phyloP scores from a whole-genome alignment of 1,140 invertebrate species.

The Halesus radiatus region DNA sequence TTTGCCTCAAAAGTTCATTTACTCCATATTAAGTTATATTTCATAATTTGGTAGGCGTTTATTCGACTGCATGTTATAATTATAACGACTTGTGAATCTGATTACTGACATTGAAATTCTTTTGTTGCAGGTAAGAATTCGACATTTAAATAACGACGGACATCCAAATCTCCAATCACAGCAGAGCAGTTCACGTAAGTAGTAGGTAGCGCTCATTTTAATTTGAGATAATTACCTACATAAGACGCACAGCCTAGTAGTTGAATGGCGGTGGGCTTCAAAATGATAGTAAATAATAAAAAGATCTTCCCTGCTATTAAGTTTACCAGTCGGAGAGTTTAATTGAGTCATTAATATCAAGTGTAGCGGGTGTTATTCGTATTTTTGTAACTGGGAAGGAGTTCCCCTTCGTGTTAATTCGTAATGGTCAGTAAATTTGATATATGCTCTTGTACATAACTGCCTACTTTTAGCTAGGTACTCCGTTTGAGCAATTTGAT shows the following conservation, averaged over 20 bases:
- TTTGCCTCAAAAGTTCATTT: no score
- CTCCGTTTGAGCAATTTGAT: neutral
- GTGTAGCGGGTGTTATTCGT: constrained; percentile 18
- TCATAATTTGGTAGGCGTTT: no score
- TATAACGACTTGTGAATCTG: no score
- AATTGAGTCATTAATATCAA: constrained; percentile 25
- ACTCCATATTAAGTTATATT: no score
- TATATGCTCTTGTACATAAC: neutral
- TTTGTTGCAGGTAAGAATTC: constrained; percentile 17
- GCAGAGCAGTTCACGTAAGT: neutral
- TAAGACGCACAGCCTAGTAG: neutral
- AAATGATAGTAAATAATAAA: constrained; percentile 13
- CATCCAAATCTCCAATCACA: constrained; percentile 9
- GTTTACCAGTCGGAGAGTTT: constrained; percentile 10
- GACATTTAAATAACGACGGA: constrained; percentile 6
- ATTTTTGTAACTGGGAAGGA: constrained; percentile 22
- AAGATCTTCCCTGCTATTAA: neutral
- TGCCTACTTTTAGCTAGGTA: neutral
- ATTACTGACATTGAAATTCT: no score
- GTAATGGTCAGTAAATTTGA: constrained; percentile 31
- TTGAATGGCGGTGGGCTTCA: neutral
- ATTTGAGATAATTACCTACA: constrained; percentile 16
- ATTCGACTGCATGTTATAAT: no score
- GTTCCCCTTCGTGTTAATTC: constrained; percentile 27
- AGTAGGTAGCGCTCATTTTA: constrained; percentile 8